Evolutionary conservation across 2,797 vertebrate genomes (phyloP).

Genomic region (Carduelis carduelis): DNA sequence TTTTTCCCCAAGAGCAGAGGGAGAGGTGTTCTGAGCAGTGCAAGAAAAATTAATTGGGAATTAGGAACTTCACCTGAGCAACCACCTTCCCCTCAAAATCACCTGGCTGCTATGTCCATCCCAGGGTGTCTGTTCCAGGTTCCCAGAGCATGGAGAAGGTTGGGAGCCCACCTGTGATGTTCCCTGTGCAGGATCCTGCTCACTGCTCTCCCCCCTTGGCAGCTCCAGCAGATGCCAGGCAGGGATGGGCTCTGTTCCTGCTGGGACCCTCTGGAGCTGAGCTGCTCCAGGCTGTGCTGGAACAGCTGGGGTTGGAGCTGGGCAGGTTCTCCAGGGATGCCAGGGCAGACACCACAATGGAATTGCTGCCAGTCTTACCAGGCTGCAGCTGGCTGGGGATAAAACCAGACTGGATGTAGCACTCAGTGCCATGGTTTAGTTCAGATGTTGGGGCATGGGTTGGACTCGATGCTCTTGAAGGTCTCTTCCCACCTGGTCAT

Average conservation of each 20-base stretch:
- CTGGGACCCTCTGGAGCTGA: neutral
- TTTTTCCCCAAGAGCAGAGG: neutral
- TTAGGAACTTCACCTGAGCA: neutral
- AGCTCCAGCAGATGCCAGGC: neutral
- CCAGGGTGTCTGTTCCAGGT: accelerated
- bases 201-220: accelerated
- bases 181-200: neutral
- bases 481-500: no score
- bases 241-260: neutral
- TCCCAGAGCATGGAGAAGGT: neutral
- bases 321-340: neutral
- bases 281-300: neutral
- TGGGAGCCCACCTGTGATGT: accelerated
- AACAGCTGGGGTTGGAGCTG: accelerated
- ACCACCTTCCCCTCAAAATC: neutral
- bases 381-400: neutral
- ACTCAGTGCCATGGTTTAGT: no score
- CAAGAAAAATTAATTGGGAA: neutral
- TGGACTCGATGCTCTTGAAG: no score
- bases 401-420: no score
- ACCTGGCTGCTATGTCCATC: neutral
- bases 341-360: accelerated
- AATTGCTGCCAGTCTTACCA: neutral
- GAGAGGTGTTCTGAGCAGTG: neutral
- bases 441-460: no score